phyloP scores from a whole-genome alignment of 2,113 vertebrate genomes.

The Dromaius novaehollandiae region DNA sequence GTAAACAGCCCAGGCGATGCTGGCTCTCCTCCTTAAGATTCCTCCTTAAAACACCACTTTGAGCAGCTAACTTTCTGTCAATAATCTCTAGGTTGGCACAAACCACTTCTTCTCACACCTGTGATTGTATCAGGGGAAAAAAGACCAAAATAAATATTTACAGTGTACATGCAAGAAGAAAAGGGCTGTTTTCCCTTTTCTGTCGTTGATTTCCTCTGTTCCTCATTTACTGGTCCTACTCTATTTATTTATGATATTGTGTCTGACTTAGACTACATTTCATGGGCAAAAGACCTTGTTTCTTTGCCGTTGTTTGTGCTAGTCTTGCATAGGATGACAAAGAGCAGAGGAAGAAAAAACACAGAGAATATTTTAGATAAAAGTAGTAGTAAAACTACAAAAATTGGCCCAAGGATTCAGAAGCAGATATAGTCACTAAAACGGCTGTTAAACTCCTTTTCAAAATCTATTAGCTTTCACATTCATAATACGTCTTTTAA shows the following conservation, averaged over 20 bases:
- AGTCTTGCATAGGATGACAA: neutral
- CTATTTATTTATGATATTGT: constrained; percentile 54
- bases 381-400: neutral
- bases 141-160: constrained; percentile 66
- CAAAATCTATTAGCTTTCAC: neutral
- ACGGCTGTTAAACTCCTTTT: neutral
- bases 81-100: neutral
- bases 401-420: neutral
- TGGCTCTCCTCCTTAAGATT: constrained; percentile 21
- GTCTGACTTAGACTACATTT: constrained; percentile 1
- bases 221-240: constrained; percentile 9
- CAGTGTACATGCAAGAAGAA: constrained; percentile 46
- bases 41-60: constrained; percentile 25
- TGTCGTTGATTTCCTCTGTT: constrained; percentile 54
- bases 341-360: neutral
- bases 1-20: neutral
- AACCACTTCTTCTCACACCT: constrained; percentile 56
- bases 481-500: neutral
- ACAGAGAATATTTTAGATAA: neutral
- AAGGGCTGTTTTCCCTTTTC: constrained; percentile 61
- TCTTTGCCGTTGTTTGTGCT: neutral
- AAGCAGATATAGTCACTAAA: neutral
- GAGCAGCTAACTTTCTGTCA: constrained; percentile 46
- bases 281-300: neutral
- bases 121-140: constrained; percentile 10